A percentile compares a stretch with the other conserved stretches of the same genome.
Evolutionary conservation across 2,797 vertebrate genomes (phyloP).

Genomic region (Sebastes oblongus): DNA sequence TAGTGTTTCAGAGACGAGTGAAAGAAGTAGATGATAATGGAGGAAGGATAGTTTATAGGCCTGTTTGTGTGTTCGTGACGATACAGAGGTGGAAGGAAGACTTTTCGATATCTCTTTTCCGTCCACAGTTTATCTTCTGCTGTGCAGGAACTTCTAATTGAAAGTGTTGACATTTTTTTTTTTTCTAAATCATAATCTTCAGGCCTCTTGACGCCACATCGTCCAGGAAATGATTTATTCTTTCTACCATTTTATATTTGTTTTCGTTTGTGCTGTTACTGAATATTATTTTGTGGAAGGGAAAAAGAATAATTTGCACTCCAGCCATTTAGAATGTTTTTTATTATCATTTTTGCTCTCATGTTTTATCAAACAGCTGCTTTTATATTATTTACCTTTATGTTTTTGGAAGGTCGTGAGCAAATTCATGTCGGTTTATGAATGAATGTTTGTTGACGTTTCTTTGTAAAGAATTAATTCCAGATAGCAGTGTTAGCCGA

Average conservation of each 20-base stretch:
- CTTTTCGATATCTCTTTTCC: conserved; percentile 38
- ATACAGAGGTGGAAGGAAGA: conserved; percentile 51
- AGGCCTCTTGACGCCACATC: conserved; percentile 67
- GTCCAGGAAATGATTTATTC: conserved; percentile 40
- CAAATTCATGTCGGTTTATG: not conserved
- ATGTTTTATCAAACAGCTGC: conserved; percentile 33
- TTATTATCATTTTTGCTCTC: conserved; percentile 11
- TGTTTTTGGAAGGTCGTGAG: conserved; percentile 19
- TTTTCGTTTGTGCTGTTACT: conserved; percentile 17
- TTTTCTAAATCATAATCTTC: conserved; percentile 36
- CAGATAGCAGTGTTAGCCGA: not conserved
- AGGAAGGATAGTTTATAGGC: not conserved
- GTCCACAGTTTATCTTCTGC: conserved; percentile 87
- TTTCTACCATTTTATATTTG: conserved; percentile 32
- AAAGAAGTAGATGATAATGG: not conserved
- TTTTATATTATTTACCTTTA: conserved; percentile 46
- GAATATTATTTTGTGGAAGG: conserved; percentile 39
- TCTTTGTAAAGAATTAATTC: conserved; percentile 20
- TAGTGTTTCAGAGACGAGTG: not conserved
- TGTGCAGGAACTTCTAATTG: conserved; percentile 88
- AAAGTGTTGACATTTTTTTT: conserved; percentile 38
- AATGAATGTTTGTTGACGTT: conserved; percentile 16
- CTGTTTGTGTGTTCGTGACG: conserved; percentile 7
- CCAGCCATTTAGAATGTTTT: conserved; percentile 45
- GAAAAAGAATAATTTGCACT: conserved; percentile 72